Evolutionary conservation across 2,888 invertebrate species (phyloP).

Genomic region (Chouioia cunea): DNA sequence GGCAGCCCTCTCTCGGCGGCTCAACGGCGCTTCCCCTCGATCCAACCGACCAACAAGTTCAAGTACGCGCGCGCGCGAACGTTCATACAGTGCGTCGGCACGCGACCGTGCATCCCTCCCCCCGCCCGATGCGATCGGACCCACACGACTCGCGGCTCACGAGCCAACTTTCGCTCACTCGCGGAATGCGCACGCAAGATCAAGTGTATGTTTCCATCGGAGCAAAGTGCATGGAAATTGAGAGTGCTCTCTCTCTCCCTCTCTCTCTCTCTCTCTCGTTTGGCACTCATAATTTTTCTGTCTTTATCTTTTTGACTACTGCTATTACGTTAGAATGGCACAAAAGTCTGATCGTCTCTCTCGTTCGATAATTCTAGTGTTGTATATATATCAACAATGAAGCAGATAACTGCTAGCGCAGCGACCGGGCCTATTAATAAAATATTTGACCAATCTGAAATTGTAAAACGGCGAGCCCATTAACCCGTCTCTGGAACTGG

Average conservation of each 20-base stretch:
- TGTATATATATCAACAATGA: neutral
- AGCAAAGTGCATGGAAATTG: slow-evolving; percentile 56
- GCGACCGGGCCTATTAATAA: slow-evolving; percentile 1
- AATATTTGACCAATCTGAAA: neutral
- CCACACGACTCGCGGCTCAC: neutral
- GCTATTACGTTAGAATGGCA: no score
- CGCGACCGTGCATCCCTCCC: slow-evolving; percentile 42
- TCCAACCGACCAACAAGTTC: slow-evolving; percentile 13
- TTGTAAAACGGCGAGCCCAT: slow-evolving; percentile 21
- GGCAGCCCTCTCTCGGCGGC: no score
- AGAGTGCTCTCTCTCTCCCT: no score
- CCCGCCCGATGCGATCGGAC: neutral
- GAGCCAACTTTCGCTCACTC: slow-evolving; percentile 31
- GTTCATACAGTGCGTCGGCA: slow-evolving; percentile 25
- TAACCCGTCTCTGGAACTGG: neutral
- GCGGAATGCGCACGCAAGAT: slow-evolving; percentile 42
- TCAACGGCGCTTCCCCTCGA: neutral
- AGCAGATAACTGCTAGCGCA: neutral
- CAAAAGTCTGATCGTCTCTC: no score
- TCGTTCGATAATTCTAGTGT: no score
- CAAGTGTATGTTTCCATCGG: slow-evolving; percentile 51
- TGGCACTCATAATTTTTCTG: no score
- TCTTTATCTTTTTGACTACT: no score
- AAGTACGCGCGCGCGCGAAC: no score
- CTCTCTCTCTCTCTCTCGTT: no score